Percentiles rank a stretch among this genome's conserved stretches.
Conservation (phyloP, 1,140 invertebrate genomes). For the Tribolium castaneum region DNA sequence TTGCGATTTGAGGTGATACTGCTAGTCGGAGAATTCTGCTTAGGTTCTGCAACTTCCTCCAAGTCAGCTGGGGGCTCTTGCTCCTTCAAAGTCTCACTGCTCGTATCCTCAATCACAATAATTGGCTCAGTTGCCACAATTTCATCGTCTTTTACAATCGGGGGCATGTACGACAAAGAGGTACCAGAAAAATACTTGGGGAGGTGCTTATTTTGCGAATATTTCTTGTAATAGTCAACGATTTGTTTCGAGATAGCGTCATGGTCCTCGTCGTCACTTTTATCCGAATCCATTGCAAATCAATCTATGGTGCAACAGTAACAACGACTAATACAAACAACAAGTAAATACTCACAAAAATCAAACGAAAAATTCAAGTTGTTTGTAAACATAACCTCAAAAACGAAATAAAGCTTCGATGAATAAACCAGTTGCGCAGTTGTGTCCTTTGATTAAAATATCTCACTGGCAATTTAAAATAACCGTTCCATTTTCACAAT, state of each 20-base stretch:
- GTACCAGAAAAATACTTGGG: conserved; percentile 60
- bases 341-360: background rate
- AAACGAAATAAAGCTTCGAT: background rate
- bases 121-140: background rate
- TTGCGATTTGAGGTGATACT: conserved; percentile 74
- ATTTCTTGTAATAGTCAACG: conserved; percentile 60
- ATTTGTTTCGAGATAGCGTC: conserved; percentile 52
- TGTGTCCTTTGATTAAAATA: background rate
- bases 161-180: conserved; percentile 49
- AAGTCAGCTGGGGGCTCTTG: background rate
- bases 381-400: conserved; percentile 37
- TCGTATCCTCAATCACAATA: conserved; percentile 20
- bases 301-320: background rate
- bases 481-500: background rate
- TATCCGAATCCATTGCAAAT: conserved; percentile 48
- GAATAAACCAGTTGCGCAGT: background rate
- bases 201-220: conserved; percentile 57
- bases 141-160: conserved; percentile 43
- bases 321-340: background rate
- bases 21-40: conserved; percentile 69
- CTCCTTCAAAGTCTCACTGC: background rate
- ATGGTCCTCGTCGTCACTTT: conserved; percentile 48
- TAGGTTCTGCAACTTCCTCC: conserved; percentile 18
- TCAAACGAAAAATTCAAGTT: too few relatives aligned
- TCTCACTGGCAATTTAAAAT: conserved; percentile 7